phyloP scores from a whole-genome alignment of 2,888 invertebrate species.

The Athalia circularis region DNA sequence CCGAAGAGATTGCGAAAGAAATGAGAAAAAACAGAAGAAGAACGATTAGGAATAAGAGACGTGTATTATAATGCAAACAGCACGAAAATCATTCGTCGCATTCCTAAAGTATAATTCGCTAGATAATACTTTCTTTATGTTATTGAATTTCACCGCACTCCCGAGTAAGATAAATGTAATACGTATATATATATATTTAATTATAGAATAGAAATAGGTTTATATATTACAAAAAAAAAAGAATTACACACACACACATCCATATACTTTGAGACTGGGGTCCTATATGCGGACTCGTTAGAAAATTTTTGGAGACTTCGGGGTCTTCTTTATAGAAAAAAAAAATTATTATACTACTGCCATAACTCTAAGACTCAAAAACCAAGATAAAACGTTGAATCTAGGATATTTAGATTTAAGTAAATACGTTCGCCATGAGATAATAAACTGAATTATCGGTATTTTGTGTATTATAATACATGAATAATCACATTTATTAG shows the following conservation, averaged over 20 bases:
- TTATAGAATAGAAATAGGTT: no score
- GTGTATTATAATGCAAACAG: background rate
- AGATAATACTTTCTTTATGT: constrained; percentile 5
- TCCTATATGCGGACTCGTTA: constrained; percentile 57
- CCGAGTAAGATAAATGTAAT: constrained; percentile 3
- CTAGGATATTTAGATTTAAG: background rate
- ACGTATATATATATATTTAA: background rate
- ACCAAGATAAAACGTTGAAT: background rate
- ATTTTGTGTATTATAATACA: constrained; percentile 56
- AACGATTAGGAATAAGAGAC: background rate
- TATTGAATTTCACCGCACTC: background rate
- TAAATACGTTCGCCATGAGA: background rate
- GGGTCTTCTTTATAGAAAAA: constrained; percentile 62
- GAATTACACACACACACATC: background rate
- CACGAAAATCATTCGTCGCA: constrained; percentile 5
- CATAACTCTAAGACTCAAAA: constrained; percentile 55
- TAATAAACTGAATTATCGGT: constrained; percentile 47
- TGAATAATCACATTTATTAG: background rate
- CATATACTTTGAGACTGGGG: constrained; percentile 64
- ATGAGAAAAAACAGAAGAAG: background rate
- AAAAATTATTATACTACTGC: constrained; percentile 69
- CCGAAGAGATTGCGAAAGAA: background rate
- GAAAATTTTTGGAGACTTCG: constrained; percentile 55
- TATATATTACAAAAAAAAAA: background rate
- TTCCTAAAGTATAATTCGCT: constrained; percentile 27